Base-by-base conservation (phyloP, 2,797 vertebrate species). In the Chloroceryle amazona region DNA sequence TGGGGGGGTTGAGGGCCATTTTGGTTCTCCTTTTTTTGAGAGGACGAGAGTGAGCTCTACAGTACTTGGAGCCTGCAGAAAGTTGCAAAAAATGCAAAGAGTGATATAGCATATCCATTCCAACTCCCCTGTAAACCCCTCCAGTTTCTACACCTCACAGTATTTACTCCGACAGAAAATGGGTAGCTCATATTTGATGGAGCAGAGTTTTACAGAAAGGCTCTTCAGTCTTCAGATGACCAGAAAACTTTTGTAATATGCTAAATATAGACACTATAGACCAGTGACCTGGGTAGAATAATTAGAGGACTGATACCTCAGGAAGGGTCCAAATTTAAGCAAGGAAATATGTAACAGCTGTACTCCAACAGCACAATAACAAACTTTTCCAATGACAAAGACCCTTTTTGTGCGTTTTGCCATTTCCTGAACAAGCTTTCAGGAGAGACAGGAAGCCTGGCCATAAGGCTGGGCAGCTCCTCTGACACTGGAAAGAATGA, bases 381-480 rank as follows among this genome's bases (percentile, higher is more conserved):
- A 97, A 96, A 90, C 62, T 73, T 75, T 95, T 89, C 81, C 95
- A 94, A 62, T 86, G 79, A 90, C 95, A 90, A 91, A 95, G 96
- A 65, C 54, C 19, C 84, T 68, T 95, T 93, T 86, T 91, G 86
- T 95, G 76, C 68, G 31, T 81, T 68, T 67, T 76, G 54, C 89
- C 80, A 54, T 91, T 91, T 90, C 92, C 93, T 87, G 86, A 86
- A 93, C 81, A 82, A 96, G 91, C 82, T 89, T 94, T 80, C 86
- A 89, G 85, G 96, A 96, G 22, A 94, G 91, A 95, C 91, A 97
- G 97, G 97, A 98, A 97, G 94, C 92, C 80, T 92, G 82, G 86
- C 83, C 96, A 76, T 60, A 63, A n/a, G 86, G 35, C 91, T 83
- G 49, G 72, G 87, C 79, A 97, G 96, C 81, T 97, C 83, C 61